Base-by-base conservation (phyloP, 1,140 invertebrate species). In the Oscheius sp. region DNA sequence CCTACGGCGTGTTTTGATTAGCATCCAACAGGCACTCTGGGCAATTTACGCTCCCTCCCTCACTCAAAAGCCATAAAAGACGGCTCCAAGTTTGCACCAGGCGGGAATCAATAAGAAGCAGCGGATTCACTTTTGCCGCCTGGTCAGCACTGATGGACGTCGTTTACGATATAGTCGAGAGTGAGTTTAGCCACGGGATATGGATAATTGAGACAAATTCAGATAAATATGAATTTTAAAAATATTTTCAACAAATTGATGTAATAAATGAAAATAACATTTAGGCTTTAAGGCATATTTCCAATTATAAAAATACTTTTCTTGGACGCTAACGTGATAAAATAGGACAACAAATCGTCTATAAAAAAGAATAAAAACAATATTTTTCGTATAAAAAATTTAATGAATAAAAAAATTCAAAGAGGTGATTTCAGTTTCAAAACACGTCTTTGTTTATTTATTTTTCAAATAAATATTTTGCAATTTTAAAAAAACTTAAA, bases 111-210 rank as follows among this genome's bases (percentile, higher is more conserved):
- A 68, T 68, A 32, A 34, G 29, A n/a, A 20, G 32, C 32, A 28
- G 52, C 36, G 2, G 28, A 34, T 31, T 31, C 42, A 32, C 26
- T n/a, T 31, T 29, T 34, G n/a, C 3, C 28, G 26, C 2, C 28
- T 68, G 3, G 20, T 20, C 7, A 20, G 1, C n/a, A 18, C 31
- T 32, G 7, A 74, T 74, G 72, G 65, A 74, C 62, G 28, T 35
- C n/a, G 15, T 74, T n/a, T 74, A 74, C 46, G 58, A 74, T 32
- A 28, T 74, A n/a, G 72, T 74, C 13, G 72, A 74, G 64, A 46
- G 72, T 74, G 34, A 29, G 36, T 68, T 38, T 42, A 20, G 7
- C 15, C 28, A 26, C 32, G 26, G 2, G 46, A 71, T 32, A 52
- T 45, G 0, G n/a, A 45, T 23, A 45, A 45, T 18, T 45, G 18